Conservation (phyloP, 2,797 vertebrate genomes). For the Pseudochirops cupreus region DNA sequence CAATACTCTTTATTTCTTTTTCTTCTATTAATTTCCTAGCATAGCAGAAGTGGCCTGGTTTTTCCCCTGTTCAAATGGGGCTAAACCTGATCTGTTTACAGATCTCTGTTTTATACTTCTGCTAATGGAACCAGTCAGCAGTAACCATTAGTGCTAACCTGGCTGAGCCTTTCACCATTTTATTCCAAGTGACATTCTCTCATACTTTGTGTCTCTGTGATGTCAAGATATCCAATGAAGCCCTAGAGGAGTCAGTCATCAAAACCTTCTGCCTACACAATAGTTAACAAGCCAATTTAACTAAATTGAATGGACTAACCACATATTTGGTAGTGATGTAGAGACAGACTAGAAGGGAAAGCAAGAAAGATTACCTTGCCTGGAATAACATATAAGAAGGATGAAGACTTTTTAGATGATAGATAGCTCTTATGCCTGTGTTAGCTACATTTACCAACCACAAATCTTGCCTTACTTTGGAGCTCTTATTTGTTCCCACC, state of each 20-base stretch:
- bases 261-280: background rate
- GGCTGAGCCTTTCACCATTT: background rate
- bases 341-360: background rate
- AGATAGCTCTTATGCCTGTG: background rate
- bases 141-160: background rate
- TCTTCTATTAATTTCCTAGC: background rate
- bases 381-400: background rate
- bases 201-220: background rate
- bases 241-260: background rate
- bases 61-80: background rate
- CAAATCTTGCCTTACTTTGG: background rate
- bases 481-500: background rate
- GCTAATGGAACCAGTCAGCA: background rate
- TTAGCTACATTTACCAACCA: background rate
- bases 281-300: background rate
- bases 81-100: background rate
- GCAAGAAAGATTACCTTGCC: background rate
- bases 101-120: background rate
- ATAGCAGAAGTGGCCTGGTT: background rate
- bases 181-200: background rate
- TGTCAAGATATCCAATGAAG: background rate
- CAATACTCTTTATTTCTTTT: background rate
- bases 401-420: background rate
- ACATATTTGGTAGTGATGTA: background rate
- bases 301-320: background rate